phyloP scores from a whole-genome alignment of 2,888 invertebrate genomes.

The Heliconius hortense region DNA sequence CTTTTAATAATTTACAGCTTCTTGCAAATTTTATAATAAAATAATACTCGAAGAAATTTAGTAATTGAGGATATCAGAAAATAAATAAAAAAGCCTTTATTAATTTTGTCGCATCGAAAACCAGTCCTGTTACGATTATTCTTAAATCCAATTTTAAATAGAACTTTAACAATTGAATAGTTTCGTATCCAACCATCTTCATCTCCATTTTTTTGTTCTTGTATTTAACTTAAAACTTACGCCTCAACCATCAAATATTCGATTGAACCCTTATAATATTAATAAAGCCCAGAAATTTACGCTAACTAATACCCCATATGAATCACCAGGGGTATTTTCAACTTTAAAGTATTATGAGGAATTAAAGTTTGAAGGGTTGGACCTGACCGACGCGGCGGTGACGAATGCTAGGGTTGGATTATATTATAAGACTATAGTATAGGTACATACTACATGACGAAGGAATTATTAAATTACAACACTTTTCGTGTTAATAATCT shows the following conservation, averaged over 20 bases:
- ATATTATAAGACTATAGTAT: not conserved
- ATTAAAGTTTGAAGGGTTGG: slow-evolving; percentile 23
- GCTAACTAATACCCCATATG: slow-evolving; percentile 20
- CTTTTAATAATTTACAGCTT: too few relatives aligned
- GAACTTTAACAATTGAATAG: not conserved
- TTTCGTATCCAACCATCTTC: not conserved
- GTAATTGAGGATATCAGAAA: too few relatives aligned
- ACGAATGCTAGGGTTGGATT: slow-evolving; percentile 14
- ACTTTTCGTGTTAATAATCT: not conserved
- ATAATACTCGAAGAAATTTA: too few relatives aligned
- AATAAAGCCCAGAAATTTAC: slow-evolving; percentile 16
- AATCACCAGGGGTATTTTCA: slow-evolving; percentile 21
- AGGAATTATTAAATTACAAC: not conserved
- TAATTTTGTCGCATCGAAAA: not conserved
- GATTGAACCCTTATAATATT: not conserved
- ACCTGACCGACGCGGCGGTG: slow-evolving; percentile 16
- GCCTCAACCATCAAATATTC: slow-evolving; percentile 10
- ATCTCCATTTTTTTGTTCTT: not conserved
- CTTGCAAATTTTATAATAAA: too few relatives aligned
- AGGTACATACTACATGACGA: not conserved
- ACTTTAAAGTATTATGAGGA: slow-evolving; percentile 20
- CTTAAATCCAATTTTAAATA: not conserved
- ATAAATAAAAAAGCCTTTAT: too few relatives aligned
- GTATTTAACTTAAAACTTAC: slow-evolving; percentile 6
- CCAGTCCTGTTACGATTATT: not conserved